Conservation (phyloP, 2,797 vertebrate genomes). For the Sternotherus odoratus region DNA sequence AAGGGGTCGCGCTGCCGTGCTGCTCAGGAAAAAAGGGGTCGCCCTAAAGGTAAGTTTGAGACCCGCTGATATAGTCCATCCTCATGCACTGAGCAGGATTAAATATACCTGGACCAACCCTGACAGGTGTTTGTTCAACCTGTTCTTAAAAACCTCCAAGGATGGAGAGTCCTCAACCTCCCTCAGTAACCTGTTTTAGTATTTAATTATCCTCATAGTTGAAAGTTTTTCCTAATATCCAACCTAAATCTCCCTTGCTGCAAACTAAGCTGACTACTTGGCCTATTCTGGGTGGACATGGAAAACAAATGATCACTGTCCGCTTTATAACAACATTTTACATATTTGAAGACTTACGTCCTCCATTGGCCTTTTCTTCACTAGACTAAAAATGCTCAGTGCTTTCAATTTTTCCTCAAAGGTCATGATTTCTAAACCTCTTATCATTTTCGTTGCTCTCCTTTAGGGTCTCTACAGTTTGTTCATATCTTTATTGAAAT, state of each 20-base stretch:
- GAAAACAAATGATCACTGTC: neutral
- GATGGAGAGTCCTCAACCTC: neutral
- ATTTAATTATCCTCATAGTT: neutral
- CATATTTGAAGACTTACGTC: neutral
- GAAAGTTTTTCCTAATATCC: neutral
- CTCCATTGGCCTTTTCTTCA: neutral
- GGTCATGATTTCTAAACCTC: neutral
- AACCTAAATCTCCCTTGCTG: neutral
- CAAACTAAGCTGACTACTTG: neutral
- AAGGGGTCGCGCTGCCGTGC: no score
- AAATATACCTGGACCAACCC: no score
- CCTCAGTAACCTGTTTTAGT: neutral
- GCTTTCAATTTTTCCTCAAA: neutral
- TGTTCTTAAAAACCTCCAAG: neutral
- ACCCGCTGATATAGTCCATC: no score
- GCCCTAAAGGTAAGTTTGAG: no score
- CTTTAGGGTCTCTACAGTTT: neutral
- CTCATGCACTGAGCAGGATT: no score
- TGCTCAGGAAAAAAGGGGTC: no score
- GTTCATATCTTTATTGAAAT: no score
- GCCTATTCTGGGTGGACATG: neutral
- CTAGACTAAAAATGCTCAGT: neutral
- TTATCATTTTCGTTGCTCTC: neutral
- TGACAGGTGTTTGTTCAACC: neutral
- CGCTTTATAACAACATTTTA: neutral